Base-by-base conservation (phyloP, 2,888 invertebrate genomes). In the Calliscelio sp. region DNA sequence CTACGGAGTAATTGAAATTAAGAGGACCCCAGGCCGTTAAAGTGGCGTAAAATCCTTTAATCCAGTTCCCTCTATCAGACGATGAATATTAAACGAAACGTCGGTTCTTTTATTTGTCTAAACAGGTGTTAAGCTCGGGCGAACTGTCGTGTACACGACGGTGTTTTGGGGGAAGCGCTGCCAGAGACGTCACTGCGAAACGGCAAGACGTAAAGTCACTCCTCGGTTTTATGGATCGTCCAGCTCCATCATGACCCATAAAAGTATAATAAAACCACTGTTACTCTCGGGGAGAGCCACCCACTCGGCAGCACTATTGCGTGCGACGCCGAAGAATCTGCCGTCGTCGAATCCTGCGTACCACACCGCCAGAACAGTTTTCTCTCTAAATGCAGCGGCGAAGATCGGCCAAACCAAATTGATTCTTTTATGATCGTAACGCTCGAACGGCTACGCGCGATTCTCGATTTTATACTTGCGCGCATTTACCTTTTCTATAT, bases 231-330 rank as follows among this genome's bases (percentile, higher is more conserved):
- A 93, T 91, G 89, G 92, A 86, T 91, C 92, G 91, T 92, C 92
- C 92, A 91, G 92, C 90, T 92, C 91, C 92, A 92, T 93, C 92
- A 92, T 89, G 90, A 88, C 88, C 89, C 92, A 91, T 93, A 92
- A 93, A 93, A 93, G 90, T 90, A 91, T 91, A 92, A 93, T 92
- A 93, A 93, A 93, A 92, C 88, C 90, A 88, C 90, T 90, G 91
- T 92, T 92, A 91, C 90, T 86, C 89, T 86, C 84, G 86, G n/a
- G n/a, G 86, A 84, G 87, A 89, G 87, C 85, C 87, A 88, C 84
- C 88, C 86, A 88, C 86, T 88, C 86, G 86, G 89, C n/a, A n/a
- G n/a, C 90, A 32, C 63, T 65, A 90, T 89, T 89, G 90, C 89
- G 91, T 89, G 85, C 85, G 86, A 78, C 86, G 66, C 49, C 63